Conservation (phyloP, 2,888 invertebrate species). For the Lamproptera curius region DNA sequence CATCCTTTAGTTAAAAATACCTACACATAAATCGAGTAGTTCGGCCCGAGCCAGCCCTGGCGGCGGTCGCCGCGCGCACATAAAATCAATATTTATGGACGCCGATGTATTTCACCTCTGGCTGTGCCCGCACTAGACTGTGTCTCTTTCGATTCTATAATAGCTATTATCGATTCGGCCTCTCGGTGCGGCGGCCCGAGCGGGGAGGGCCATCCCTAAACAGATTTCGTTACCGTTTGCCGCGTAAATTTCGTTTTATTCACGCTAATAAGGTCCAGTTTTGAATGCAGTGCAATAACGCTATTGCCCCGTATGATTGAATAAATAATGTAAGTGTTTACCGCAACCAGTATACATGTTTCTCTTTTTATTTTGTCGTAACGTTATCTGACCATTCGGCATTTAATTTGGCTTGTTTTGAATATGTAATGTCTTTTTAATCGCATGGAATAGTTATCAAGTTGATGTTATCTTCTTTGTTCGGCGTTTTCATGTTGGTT, state of each 20-base stretch:
- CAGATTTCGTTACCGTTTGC: constrained; percentile 12
- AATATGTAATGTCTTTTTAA: background rate
- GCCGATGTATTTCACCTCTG: constrained; percentile 59
- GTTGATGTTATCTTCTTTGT: too few relatives aligned
- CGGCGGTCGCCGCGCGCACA: constrained; percentile 42
- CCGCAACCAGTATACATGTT: background rate
- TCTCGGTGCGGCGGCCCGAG: constrained; percentile 12
- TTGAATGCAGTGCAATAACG: constrained; percentile 1
- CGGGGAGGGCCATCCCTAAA: constrained; percentile 13
- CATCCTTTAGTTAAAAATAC: constrained; percentile 18
- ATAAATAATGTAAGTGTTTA: constrained; percentile 21
- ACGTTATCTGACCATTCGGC: background rate
- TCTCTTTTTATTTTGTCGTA: constrained; percentile 4
- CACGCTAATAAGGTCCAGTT: constrained; percentile 10
- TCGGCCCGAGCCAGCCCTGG: constrained; percentile 41
- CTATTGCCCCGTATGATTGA: constrained; percentile 1
- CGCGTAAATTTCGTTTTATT: constrained; percentile 13
- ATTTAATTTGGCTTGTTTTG: background rate
- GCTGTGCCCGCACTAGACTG: constrained; percentile 29
- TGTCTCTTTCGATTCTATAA: constrained; percentile 25
- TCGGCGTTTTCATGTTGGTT: too few relatives aligned
- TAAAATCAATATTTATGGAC: constrained; percentile 74
- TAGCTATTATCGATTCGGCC: constrained; percentile 26
- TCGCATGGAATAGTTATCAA: background rate
- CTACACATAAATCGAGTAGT: constrained; percentile 18